Evolutionary conservation across 1,140 invertebrate species (phyloP), one percentile per base, ranked within the genome.

Genomic region (Solenopsis invicta): DNA sequence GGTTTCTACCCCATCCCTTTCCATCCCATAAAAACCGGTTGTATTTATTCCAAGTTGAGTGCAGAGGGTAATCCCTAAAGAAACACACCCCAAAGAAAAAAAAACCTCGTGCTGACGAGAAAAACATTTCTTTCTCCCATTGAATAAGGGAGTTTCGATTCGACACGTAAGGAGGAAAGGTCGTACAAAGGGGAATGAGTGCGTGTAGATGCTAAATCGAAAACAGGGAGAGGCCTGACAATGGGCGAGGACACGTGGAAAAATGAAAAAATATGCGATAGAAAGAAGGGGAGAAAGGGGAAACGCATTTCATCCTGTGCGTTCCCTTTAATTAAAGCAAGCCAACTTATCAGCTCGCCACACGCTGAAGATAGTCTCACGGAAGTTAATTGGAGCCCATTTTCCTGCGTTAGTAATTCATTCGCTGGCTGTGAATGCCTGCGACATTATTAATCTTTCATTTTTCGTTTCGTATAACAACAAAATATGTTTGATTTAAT

Each of bases 271-370:
- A n/a, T 59, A 59, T n/a, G n/a, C 6, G 48, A 37, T 8, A n/a
- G 50, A 84, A 75, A 52, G 37, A 37, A 16, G 72, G 89, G 48
- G 61, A 59, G 41, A 61, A 88, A 52, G 61, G 13, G 59, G 10
- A 75, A 82, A 88, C 80, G 62, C 77, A 62, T 50, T 90, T 81
- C 80, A 90, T 89, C 61, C 80, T 37, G 54, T 86, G 24, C 45
- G 61, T 76, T 78, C 72, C 48, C 50, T 69, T 69, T 87, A 89
- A 90, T 90, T 90, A 90, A 87, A 48, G 67, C 54, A n/a, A 72
- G 52, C 77, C 62, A 71, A 45, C 41, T 76, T 66, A 48, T n/a
- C 12, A 21, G 34, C 13, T 41, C 48, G 45, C 29, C 18, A 52
- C 29, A 34, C 52, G 18, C 48, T 8, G 21, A 56, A 71, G 66